These are phyloP conservation scores for Drosophila quinaria DNA, from an alignment of 2,888 invertebrate species.

Conservation along the genomic window DNA sequence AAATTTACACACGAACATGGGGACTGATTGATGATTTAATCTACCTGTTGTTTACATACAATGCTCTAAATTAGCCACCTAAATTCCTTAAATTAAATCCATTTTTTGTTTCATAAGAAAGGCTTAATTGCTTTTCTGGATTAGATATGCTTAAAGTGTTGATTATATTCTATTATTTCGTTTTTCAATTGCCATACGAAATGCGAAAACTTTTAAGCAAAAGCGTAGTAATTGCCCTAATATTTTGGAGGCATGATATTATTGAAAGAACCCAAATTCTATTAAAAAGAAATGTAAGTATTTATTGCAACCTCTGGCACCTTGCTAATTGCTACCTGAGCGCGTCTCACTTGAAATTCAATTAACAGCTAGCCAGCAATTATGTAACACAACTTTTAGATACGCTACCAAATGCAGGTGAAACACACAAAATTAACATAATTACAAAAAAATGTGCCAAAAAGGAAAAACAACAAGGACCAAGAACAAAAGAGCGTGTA, in stretches of 20 bases:
- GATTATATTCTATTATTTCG: no score
- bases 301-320: conserved; percentile 14
- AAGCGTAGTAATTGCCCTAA: neutral
- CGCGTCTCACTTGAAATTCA: conserved; percentile 61
- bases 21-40: no score
- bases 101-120: no score
- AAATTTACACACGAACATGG: no score
- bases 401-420: conserved; percentile 48
- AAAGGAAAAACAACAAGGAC: conserved; percentile 37
- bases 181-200: neutral
- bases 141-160: no score
- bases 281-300: conserved; percentile 16
- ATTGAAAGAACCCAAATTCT: neutral
- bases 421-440: conserved; percentile 51
- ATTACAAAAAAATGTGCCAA: conserved; percentile 58
- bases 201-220: neutral
- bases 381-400: conserved; percentile 57
- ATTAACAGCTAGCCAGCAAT: conserved; percentile 64
- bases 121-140: no score
- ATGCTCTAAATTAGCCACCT: no score
- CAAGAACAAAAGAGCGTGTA: neutral
- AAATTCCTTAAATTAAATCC: no score
- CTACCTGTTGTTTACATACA: no score
- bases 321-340: conserved; percentile 43
- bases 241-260: conserved; percentile 2